Base-by-base conservation (phyloP, 2,797 vertebrate species). In the Enteromius fasciolatus region DNA sequence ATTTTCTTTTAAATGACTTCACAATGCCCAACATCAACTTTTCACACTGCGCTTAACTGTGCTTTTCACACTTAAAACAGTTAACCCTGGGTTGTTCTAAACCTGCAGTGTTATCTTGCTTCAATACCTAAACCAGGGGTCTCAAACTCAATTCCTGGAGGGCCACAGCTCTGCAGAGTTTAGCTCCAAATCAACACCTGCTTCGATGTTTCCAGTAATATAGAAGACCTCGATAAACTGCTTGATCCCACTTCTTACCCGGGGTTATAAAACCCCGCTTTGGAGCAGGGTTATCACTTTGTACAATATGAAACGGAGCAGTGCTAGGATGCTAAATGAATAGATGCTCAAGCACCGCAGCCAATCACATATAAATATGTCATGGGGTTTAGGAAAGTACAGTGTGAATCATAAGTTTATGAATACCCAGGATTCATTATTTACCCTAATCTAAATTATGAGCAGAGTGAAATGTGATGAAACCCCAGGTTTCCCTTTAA, bases 1-100 rank as follows among this genome's bases (percentile, higher is more conserved):
- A 68, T 23, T 44, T 25, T 7, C 6, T 25, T 80, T 6, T 52
- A 80, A n/a, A 69, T 79, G 33, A 18, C 41, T 72, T 79, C 54
- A 74, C 48, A 64, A 44, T 8, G 31, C 66, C 28, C 67, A 79
- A 31, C 23, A 33, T 77, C 17, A 63, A 25, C 23, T 25, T 17
- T 18, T 31, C 25, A 17, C 25, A 8, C 25, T 31, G 59, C 2
- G 6, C 59, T 63, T 63, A 63, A 31, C 59, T 23, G 54, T 23
- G 54, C 14, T 63, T 63, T 63, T 15, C 25, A 15, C 14, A 31
- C 25, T 28, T 63, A 3, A 63, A 63, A 63, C 28, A 17, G 12
- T 61, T 28, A 61, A 28, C 25, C 25, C 25, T 25, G 57, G 57
- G 57, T 6, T 28, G 5, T 5, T 28, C 5, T 28, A 28, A 61